Evolutionary conservation across 2,888 invertebrate genomes (phyloP).

Genomic region (Diloba caeruleocephala): DNA sequence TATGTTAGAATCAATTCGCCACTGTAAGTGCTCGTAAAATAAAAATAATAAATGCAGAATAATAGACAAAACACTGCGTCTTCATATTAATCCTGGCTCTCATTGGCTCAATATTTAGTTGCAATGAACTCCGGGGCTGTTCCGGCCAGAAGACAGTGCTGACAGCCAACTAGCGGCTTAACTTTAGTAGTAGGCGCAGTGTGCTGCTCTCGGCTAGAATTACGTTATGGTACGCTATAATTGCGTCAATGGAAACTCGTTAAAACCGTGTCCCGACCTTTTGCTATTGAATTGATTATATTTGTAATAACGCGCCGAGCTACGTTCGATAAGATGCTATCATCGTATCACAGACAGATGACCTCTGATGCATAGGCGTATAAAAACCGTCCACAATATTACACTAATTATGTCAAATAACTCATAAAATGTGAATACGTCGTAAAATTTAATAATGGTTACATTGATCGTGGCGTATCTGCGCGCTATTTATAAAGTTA

Average conservation of each 20-base stretch:
- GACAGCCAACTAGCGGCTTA: too few relatives aligned
- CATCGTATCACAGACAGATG: conserved; percentile 24
- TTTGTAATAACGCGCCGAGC: conserved; percentile 35
- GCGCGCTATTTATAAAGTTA: conserved; percentile 9
- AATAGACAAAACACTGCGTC: not conserved
- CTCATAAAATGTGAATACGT: conserved; percentile 2
- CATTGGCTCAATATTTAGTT: too few relatives aligned
- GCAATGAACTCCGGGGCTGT: too few relatives aligned
- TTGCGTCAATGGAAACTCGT: conserved; percentile 45
- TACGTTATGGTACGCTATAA: conserved; percentile 12
- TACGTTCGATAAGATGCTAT: conserved; percentile 23
- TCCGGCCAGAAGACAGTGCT: too few relatives aligned
- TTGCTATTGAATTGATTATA: conserved; percentile 52
- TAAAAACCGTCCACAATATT: conserved; percentile 8
- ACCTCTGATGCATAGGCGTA: conserved; percentile 25
- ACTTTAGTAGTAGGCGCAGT: too few relatives aligned
- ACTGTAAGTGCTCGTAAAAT: not conserved
- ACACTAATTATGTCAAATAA: not conserved
- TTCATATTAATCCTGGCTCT: too few relatives aligned
- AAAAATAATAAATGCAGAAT: not conserved
- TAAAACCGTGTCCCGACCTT: conserved; percentile 51
- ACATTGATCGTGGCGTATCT: conserved; percentile 5
- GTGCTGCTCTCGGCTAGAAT: not conserved
- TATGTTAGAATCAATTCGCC: conserved; percentile 2
- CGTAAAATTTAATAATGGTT: conserved; percentile 17